These are phyloP conservation scores for Prionace glauca DNA, from an alignment of 2,797 vertebrate genomes.

Conservation along the genomic window DNA sequence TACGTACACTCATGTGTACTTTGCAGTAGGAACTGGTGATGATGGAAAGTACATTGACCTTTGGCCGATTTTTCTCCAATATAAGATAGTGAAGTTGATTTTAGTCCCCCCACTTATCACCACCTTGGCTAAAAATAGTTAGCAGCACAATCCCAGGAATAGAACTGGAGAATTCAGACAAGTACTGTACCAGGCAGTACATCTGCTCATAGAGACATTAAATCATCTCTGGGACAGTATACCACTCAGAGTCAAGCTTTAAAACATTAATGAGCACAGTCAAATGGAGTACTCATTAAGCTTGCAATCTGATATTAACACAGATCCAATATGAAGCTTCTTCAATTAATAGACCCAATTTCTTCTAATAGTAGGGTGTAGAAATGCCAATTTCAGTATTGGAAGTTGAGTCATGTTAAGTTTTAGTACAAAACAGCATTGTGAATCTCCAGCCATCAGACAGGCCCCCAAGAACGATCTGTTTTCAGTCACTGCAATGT, in stretches of 20 bases:
- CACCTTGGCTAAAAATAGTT: too few relatives aligned
- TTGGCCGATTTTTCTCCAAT: background rate
- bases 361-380: background rate
- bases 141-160: background rate
- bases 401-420: background rate
- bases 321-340: background rate
- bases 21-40: background rate
- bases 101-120: too few relatives aligned
- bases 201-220: background rate
- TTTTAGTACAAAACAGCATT: conserved; percentile 20
- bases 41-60: background rate
- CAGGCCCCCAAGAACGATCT: background rate
- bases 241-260: background rate
- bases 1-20: background rate
- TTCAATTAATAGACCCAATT: background rate
- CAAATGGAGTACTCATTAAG: background rate
- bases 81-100: background rate
- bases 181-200: background rate
- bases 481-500: conserved; percentile 29
- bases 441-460: conserved; percentile 14
- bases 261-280: background rate
- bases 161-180: background rate
- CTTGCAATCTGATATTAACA: background rate
- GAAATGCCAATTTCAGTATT: background rate
- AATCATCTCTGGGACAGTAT: background rate